Evolutionary conservation across 1,140 invertebrate genomes (phyloP), one percentile per base, ranked within the genome.

Genomic region (Eupristina koningsbergeri): DNA sequence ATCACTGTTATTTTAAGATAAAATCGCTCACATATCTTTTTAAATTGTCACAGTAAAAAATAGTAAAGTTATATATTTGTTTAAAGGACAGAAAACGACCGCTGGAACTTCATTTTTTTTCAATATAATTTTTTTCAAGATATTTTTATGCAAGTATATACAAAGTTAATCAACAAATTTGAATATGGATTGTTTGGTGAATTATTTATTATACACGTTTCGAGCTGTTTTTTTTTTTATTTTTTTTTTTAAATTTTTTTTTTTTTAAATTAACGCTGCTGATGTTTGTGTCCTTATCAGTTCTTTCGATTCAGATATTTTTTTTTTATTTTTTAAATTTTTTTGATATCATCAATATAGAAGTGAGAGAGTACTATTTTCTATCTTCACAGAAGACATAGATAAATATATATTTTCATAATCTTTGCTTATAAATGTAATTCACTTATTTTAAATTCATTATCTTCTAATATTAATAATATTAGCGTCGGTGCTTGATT

Each of bases 381-480:
- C 90, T 91, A 93, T 93, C 93, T 94, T 94, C 93, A 94, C 92
- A 93, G 93, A 94, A 94, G 93, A 93, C 92, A 93, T 92, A 92
- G 92, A 92, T 92, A 93, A 93, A 93, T 92, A 93, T 93, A 93
- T 93, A 93, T 92, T 93, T 92, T 92, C 89, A 92, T 93, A 92
- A 92, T 93, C 91, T 92, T 92, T 92, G 87, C 91, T 93, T 92
- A 92, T 91, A 91, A 92, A 92, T 92, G 91, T 92, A 92, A 91
- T 91, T 92, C 88, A 90, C 91, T 91, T 92, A 92, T 83, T 91
- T 91, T 91, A 88, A 91, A 91, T 90, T 91, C 88, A 91, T 93
- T 92, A 91, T 86, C 91, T 86, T 89, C 91, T 93, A 93, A 91
- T 92, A 91, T 93, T 92, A 92, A 93, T 93, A 91, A 91, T 92